phyloP scores from a whole-genome alignment of 2,888 invertebrate species.

The Nymphalis urticae region DNA sequence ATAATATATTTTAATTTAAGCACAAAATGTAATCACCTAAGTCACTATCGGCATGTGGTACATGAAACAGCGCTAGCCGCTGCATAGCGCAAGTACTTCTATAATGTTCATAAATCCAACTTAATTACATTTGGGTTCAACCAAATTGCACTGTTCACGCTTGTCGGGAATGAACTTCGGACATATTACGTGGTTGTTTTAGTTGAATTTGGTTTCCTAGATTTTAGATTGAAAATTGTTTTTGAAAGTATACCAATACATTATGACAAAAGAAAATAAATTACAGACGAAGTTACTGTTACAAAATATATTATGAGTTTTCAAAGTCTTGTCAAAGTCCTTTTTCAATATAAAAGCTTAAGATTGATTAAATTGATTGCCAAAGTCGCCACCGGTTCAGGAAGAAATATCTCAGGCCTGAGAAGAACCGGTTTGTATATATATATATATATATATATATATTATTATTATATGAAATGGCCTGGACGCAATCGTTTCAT shows the following conservation, averaged over 20 bases:
- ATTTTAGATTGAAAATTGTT: constrained; percentile 1
- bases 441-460: too few species aligned
- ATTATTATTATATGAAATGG: too few species aligned
- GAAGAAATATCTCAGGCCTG: too few species aligned
- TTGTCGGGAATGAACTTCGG: constrained; percentile 26
- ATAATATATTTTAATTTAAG: too few species aligned
- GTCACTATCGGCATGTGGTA: constrained; percentile 7
- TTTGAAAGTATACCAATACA: neutral
- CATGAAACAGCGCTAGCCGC: constrained; percentile 9
- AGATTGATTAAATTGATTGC: too few species aligned
- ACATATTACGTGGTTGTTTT: constrained; percentile 23
- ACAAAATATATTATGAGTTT: too few species aligned
- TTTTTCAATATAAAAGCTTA: too few species aligned
- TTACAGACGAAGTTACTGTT: too few species aligned
- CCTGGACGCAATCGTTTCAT: too few species aligned
- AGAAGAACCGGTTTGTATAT: too few species aligned
- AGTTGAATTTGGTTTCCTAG: neutral
- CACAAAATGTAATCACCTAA: constrained; percentile 2
- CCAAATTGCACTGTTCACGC: constrained; percentile 33
- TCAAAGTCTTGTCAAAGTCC: too few species aligned
- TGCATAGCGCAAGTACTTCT: constrained; percentile 25
- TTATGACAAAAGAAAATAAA: neutral
- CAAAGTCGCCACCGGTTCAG: too few species aligned
- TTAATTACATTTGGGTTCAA: constrained; percentile 33
- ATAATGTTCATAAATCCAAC: constrained; percentile 33